A percentile compares a stretch with the other conserved stretches of the same genome.
phyloP scores from a whole-genome alignment of 1,140 invertebrate species.

The Heterodera carotae region DNA sequence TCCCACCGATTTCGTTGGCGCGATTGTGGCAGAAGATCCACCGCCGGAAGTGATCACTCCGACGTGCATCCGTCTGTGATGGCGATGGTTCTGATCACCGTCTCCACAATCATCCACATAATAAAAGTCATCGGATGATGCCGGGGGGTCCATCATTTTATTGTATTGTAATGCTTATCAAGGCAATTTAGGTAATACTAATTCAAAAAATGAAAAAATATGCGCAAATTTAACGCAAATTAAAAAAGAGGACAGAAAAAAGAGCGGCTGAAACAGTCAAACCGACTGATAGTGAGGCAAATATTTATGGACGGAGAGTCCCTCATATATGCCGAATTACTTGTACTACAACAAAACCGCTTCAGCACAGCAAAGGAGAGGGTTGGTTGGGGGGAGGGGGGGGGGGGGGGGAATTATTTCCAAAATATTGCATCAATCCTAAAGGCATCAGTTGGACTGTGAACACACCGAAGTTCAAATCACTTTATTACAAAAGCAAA shows the following conservation, averaged over 20 bases:
- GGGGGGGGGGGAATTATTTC: too few species aligned
- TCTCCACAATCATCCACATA: constrained; percentile 4
- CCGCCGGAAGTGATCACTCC: constrained; percentile 22
- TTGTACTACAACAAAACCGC: too few species aligned
- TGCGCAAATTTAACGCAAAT: neutral
- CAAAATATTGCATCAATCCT: too few species aligned
- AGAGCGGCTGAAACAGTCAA: neutral
- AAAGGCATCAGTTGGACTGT: too few species aligned
- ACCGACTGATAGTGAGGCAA: too few species aligned
- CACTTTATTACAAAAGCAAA: too few species aligned
- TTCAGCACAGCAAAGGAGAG: too few species aligned
- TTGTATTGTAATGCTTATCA: neutral
- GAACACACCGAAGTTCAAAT: neutral
- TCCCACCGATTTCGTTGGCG: constrained; percentile 34
- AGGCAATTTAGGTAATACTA: neutral
- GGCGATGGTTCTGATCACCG: constrained; percentile 2
- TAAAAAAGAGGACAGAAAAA: neutral
- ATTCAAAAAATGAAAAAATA: neutral
- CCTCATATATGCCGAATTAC: too few species aligned
- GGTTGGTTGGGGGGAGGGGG: too few species aligned
- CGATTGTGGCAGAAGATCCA: constrained; percentile 7
- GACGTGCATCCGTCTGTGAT: constrained; percentile 43
- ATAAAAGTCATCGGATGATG: constrained; percentile 5
- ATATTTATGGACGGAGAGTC: too few species aligned
- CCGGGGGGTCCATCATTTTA: neutral